Base-by-base conservation (phyloP, 2,888 invertebrate species). In the Ichneumoninae sp. region DNA sequence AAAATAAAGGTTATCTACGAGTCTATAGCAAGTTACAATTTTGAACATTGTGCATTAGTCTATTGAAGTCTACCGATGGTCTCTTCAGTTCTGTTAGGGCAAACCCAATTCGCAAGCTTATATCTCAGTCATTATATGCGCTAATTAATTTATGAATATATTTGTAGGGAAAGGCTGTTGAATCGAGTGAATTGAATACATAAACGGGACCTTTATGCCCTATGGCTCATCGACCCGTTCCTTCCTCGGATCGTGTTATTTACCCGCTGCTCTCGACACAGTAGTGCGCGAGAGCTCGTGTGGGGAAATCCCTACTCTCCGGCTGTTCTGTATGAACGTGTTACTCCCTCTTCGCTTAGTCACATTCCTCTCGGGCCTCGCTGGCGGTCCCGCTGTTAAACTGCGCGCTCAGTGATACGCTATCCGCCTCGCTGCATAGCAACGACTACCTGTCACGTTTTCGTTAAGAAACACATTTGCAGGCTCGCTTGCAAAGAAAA, bases 281-380 rank as follows among this genome's bases (percentile, higher is more conserved):
- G 10, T 22, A 54, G 44, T 22, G 1, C 54, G 54, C 54, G 54
- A 22, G 8, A 22, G 57, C 13, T 10, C 22, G 26, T 22, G 3
- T 4, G 44, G 57, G 57, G 57, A n/a, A 57, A 57, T 57, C 26
- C 57, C 57, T 26, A 44, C 57, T 57, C 10, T 57, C 26, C 22
- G 26, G 13, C 26, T 16, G 26, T 22, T 10, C 19, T 26, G 57
- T 26, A 10, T 4, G 10, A 57, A 57, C 57, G 22, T 10, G 57
- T 57, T 26, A 57, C 57, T 57, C 57, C 57, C 57, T 22, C 57
- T 22, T 26, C 57, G 22, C 13, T 57, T 26, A 57, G 57, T 26
- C 57, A 57, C 57, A 57, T 57, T 57, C 57, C 22, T 26, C 22
- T 26, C 26, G 22, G 57, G 22, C 26, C 57, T 57, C 57, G 57